Percentiles rank a stretch among this genome's conserved stretches.
phyloP scores from a whole-genome alignment of 2,113 vertebrate genomes.

The Stomatorhinus ivindoensis region DNA sequence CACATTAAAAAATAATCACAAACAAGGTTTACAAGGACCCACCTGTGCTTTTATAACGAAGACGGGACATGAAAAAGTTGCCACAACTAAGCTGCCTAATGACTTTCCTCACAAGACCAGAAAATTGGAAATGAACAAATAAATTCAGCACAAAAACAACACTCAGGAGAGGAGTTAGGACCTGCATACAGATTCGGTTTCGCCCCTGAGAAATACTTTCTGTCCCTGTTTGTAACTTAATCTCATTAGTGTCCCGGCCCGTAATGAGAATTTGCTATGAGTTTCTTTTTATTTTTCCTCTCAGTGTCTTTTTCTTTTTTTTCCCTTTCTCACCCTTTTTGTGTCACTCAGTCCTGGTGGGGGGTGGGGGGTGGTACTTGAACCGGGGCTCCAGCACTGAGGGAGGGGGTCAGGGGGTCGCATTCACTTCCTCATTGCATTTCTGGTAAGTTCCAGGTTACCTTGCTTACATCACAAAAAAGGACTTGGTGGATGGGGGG shows the following conservation, averaged over 20 bases:
- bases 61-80: neutral
- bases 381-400: neutral
- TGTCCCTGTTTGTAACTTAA: constrained; percentile 15
- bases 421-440: neutral
- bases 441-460: neutral
- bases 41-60: neutral
- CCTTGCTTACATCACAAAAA: neutral
- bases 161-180: neutral
- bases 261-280: constrained; percentile 9
- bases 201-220: constrained; percentile 10
- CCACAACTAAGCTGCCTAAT: neutral
- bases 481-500: neutral
- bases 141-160: constrained; percentile 11
- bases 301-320: neutral
- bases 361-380: neutral
- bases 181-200: neutral
- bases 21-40: neutral
- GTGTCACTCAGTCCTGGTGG: constrained; percentile 1
- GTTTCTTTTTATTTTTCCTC: neutral
- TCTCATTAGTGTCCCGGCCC: constrained; percentile 3
- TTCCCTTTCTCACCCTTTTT: neutral
- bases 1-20: constrained; percentile 1
- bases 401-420: neutral
- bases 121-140: constrained; percentile 14
- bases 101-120: neutral